Evolutionary conservation across 2,888 invertebrate genomes (phyloP).

Genomic region (Drosophila buzzatii): DNA sequence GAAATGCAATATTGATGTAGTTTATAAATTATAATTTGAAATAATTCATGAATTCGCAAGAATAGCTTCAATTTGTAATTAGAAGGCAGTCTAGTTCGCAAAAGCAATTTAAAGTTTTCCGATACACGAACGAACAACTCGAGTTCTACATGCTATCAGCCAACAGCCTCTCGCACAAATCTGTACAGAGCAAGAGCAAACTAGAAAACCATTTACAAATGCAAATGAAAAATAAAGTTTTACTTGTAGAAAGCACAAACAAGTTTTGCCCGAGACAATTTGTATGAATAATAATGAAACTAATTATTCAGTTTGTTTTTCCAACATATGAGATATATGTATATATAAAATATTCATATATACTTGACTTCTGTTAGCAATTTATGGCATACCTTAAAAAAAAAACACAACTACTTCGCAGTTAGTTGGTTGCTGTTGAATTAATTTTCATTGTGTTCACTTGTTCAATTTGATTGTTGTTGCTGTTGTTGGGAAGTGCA

Average conservation of each 20-base stretch:
- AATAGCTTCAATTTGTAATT: neutral
- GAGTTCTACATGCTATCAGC: neutral
- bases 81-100: neutral
- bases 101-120: neutral
- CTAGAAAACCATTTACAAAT: neutral
- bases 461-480: slow-evolving; percentile 12
- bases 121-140: neutral
- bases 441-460: slow-evolving; percentile 32
- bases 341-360: too few species aligned
- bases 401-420: neutral
- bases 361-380: neutral
- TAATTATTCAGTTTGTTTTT: neutral
- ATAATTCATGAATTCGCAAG: neutral
- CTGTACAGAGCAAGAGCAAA: neutral
- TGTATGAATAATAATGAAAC: neutral
- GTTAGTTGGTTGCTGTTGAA: slow-evolving; percentile 6
- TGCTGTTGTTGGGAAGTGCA: slow-evolving; percentile 31
- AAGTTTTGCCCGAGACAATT: neutral
- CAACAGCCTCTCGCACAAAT: neutral
- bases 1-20: neutral
- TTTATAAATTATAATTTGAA: neutral
- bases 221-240: neutral
- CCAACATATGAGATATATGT: neutral
- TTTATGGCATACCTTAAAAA: neutral
- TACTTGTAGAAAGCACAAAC: neutral